Evolutionary conservation across 2,888 invertebrate species (phyloP).

Genomic region (Sphecodes monilicornis): DNA sequence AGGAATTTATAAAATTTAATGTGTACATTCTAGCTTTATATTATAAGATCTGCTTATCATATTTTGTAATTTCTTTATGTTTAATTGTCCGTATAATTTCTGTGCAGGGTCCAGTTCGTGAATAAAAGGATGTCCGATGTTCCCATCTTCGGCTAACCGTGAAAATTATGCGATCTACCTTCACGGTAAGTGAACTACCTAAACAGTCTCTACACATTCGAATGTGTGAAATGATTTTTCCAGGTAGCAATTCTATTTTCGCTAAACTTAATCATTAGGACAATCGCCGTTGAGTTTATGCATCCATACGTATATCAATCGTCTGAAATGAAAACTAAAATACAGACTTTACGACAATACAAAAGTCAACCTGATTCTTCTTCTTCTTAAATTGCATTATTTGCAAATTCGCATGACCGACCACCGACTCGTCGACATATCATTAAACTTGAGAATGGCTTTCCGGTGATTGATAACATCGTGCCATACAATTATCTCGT

Average conservation of each 20-base stretch:
- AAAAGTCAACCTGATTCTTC: not conserved
- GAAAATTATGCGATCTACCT: slow-evolving; percentile 33
- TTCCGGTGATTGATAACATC: not conserved
- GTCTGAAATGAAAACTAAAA: not conserved
- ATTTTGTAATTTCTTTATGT: not conserved
- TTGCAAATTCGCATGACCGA: not conserved
- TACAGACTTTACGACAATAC: not conserved
- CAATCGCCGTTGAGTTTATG: not conserved
- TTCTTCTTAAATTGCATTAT: not conserved
- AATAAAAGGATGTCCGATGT: slow-evolving; percentile 29
- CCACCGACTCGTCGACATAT: not conserved
- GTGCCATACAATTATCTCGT: not conserved
- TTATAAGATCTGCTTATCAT: not conserved
- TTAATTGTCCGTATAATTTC: not conserved
- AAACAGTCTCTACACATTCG: not conserved
- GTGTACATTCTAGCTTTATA: too few relatives aligned
- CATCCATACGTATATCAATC: not conserved
- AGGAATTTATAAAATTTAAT: too few relatives aligned
- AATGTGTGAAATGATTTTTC: not conserved
- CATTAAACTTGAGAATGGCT: not conserved
- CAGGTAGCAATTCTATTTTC: not conserved
- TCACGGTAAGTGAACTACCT: slow-evolving; percentile 13
- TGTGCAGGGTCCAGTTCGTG: slow-evolving; percentile 21
- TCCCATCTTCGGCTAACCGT: slow-evolving; percentile 16
- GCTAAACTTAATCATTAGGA: not conserved